Evolutionary conservation across 2,888 invertebrate species (phyloP), one percentile per base, ranked within the genome.

Genomic region (Lasioglossum figueresi): DNA sequence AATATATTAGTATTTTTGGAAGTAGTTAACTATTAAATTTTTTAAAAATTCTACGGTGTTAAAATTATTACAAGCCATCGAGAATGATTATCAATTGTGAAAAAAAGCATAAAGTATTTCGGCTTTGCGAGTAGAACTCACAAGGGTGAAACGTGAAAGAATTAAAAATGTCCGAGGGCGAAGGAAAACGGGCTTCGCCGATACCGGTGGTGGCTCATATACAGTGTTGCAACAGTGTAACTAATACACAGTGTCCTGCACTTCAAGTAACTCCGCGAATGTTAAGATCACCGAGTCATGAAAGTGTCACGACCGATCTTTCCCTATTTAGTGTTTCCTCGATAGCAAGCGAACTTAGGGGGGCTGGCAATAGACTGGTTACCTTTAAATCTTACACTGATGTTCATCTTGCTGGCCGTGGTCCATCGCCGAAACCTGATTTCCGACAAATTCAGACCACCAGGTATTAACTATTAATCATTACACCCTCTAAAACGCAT

Each of bases 291-390:
- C 98, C 98, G 8, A 98, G 97, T 31, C 98, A 97, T 95, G 98
- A 98, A 95, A 97, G 97, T 31, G 97, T 98, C 91, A 97, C 97
- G 23, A 98, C 98, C 0, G 98, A 98, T 95, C 95, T 98, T 78
- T 98, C 98, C 0, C 95, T 98, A 83, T 97, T 98, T 95, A 97
- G 98, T 83, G 96, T 97, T 31, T 97, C 97, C 2, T 97, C 97
- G 0, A 96, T 96, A 85, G 96, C 96, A 12, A 96, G 96, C 27
- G 96, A 96, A 80, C 94, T 94, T 23, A 95, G 96, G 83, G 95
- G 95, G 31, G 92, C 92, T 19, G 63, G 37, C 27, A 94, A 93
- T 78, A 92, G 95, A 85, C 93, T 96, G 72, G 94, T 96, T 27
- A 95, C 95, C 79, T 96, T 96, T 90, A 96, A 95, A 88, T 94